Base-by-base conservation (phyloP, 2,888 invertebrate species). In the Trachelus troglodyta region DNA sequence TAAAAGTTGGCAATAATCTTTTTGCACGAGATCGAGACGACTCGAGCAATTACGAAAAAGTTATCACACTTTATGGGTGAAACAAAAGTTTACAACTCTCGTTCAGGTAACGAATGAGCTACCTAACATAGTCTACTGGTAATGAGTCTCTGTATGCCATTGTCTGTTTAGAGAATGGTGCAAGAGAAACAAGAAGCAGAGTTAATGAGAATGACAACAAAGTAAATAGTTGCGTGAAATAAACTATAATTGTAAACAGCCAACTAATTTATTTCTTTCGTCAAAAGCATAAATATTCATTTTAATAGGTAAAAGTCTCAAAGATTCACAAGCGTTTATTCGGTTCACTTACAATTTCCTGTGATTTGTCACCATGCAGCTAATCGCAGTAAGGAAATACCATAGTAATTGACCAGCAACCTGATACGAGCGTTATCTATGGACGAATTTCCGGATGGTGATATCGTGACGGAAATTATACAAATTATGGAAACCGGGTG, bases 41-140 rank as follows among this genome's bases (percentile, higher is more conserved):
- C 83, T 76, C 73, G 75, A 77, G 79, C 82, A 81, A 81, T 82
- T 84, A 84, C 37, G 75, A 73, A 75, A 79, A 81, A 82, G 77
- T 83, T 79, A 75, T 37, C 34, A 75, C 79, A 77, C 23, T 77
- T 78, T 74, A 76, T 76, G 73, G 75, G 78, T 77, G 71, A 74
- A 75, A 77, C 77, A 73, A 75, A 81, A 80, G 78, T 80, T 80
- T 80, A 76, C 78, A 69, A 75, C 77, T 69, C 73, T 56, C 56
- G 74, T 37, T 56, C 56, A 56, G 15, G 56, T 23, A 56, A 56
- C 56, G 23, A 56, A 56, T 56, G 56, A 23, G 56, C 0, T 23
- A 40, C 40, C 40, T 23, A 15, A 23, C 23, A 23, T 9, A 23
- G 56, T 56, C 56, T 56, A 23, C 56, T 2, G 56, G 23, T 56